Conservation (phyloP, 30 jellyfish, hydroid and myxozoan species). For the Aurelia aurita region DNA sequence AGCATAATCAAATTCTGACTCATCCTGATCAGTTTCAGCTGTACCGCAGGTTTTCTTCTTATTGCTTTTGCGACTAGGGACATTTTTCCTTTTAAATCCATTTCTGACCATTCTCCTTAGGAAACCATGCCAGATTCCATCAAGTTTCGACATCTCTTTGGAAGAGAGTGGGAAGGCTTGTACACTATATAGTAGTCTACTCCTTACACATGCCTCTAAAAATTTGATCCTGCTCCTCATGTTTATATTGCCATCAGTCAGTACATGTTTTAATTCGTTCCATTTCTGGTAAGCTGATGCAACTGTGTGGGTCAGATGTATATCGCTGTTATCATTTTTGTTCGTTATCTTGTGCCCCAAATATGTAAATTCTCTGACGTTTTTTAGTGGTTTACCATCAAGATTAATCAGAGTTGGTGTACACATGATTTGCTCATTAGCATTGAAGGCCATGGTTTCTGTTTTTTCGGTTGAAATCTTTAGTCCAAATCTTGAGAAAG, state of each 20-base stretch:
- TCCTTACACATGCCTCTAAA: not conserved
- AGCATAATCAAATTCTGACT: not conserved
- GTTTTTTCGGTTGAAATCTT: not conserved
- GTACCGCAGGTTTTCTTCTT: no score
- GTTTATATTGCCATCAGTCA: no score
- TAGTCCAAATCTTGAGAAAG: not conserved
- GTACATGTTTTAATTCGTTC: not conserved
- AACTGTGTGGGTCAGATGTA: no score
- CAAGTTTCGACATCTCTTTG: not conserved
- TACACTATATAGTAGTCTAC: not conserved
- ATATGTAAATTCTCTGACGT: no score
- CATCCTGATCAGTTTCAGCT: not conserved
- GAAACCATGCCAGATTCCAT: not conserved
- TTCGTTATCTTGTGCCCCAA: no score
- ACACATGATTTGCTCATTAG: no score
- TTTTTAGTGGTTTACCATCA: no score
- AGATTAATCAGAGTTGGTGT: no score
- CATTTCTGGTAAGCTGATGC: not conserved
- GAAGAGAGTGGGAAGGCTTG: not conserved
- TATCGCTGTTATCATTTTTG: no score
- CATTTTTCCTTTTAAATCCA: not conserved
- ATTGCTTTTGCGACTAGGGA: not conserved
- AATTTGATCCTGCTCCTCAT: not conserved
- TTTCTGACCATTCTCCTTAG: not conserved
- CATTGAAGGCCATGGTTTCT: not conserved